Conservation (phyloP, 2,888 invertebrate genomes). For the Sipha maydis region DNA sequence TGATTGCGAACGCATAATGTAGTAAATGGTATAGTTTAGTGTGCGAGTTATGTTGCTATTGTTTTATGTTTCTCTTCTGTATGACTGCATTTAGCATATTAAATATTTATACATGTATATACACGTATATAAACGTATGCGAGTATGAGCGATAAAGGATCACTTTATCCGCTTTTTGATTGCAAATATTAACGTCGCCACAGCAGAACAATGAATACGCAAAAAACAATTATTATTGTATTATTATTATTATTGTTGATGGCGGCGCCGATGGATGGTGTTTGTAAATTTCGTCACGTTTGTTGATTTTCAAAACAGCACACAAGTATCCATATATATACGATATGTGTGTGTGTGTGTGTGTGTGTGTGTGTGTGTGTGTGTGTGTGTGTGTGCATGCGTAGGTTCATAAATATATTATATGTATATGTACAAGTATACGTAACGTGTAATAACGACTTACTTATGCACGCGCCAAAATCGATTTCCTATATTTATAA, state of each 20-base stretch:
- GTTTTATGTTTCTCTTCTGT: background rate
- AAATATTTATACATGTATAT: background rate
- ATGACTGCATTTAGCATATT: too few relatives aligned
- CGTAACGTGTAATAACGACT: background rate
- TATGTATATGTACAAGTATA: too few relatives aligned
- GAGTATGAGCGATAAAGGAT: constrained; percentile 13
- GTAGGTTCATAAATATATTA: too few relatives aligned
- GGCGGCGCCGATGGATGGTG: background rate
- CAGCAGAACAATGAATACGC: constrained; percentile 7
- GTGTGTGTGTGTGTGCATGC: too few relatives aligned
- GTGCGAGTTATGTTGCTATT: background rate
- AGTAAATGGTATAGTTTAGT: background rate
- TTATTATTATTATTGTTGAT: constrained; percentile 20
- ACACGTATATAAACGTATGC: background rate
- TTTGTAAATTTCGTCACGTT: constrained; percentile 39
- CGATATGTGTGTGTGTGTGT: too few relatives aligned
- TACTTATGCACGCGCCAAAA: background rate
- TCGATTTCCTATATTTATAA: background rate
- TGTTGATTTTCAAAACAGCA: constrained; percentile 42
- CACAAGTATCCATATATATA: background rate
- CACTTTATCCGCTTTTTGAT: background rate
- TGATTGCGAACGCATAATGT: too few relatives aligned
- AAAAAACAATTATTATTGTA: background rate
- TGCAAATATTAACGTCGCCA: background rate
- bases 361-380: too few relatives aligned